These are phyloP conservation scores for Tetraneura akinire DNA, from an alignment of 1,140 invertebrate genomes.

Conservation along the genomic window DNA sequence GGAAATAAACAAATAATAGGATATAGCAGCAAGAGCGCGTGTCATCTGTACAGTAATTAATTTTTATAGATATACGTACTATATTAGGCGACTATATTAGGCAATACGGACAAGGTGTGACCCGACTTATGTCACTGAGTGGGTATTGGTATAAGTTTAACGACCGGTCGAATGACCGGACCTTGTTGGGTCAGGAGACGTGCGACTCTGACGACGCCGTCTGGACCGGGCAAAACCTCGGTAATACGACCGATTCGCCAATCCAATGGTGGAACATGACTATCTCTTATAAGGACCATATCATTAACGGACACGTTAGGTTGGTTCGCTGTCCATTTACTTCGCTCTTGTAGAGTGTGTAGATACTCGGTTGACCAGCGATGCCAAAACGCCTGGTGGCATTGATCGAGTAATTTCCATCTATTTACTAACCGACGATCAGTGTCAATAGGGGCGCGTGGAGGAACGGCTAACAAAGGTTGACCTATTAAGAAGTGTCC, in stretches of 20 bases:
- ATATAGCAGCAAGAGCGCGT: too few relatives aligned
- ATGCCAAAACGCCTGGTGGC: constrained; percentile 57
- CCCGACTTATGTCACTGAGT: too few relatives aligned
- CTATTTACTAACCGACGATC: constrained; percentile 55
- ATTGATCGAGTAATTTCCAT: constrained; percentile 59
- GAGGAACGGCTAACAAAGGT: constrained; percentile 57
- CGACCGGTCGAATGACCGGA: too few relatives aligned
- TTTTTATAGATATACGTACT: too few relatives aligned
- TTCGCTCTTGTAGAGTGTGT: not conserved
- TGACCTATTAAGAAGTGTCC: constrained; percentile 55
- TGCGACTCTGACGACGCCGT: not conserved
- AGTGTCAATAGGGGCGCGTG: constrained; percentile 53
- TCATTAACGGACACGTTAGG: not conserved
- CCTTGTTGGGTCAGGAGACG: too few relatives aligned
- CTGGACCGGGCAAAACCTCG: not conserved
- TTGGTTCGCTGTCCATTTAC: constrained; percentile 24
- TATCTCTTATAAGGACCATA: not conserved
- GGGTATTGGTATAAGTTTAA: too few relatives aligned
- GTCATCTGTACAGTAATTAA: too few relatives aligned
- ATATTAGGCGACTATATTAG: too few relatives aligned
- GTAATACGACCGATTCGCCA: not conserved
- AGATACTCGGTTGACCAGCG: constrained; percentile 48
- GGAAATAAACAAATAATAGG: too few relatives aligned
- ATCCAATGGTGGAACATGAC: not conserved
- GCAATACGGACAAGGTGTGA: too few relatives aligned